Conservation (phyloP, 1,140 invertebrate genomes). For the Mercenaria mercenaria region DNA sequence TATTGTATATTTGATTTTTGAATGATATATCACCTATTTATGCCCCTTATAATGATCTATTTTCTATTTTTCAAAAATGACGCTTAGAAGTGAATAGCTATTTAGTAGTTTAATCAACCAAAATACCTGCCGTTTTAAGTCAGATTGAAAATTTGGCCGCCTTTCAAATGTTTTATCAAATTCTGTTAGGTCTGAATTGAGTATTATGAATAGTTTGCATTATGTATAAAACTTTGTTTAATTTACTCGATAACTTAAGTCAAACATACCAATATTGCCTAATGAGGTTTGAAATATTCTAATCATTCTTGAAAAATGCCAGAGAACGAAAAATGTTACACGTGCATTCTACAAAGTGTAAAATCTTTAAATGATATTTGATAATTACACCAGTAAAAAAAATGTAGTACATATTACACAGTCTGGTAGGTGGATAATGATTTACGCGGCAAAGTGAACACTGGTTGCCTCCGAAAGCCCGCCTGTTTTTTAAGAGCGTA, state of each 20-base stretch:
- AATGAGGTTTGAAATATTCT: slow-evolving; percentile 21
- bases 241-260: slow-evolving; percentile 34
- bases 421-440: background rate
- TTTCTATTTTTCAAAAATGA: slow-evolving; percentile 27
- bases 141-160: slow-evolving; percentile 27
- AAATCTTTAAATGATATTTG: no score
- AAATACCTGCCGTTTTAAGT: background rate
- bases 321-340: no score
- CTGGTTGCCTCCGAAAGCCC: background rate
- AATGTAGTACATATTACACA: no score
- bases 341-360: no score
- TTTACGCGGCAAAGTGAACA: background rate
- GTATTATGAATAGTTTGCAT: slow-evolving; percentile 31
- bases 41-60: background rate
- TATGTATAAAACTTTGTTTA: slow-evolving; percentile 40
- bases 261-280: slow-evolving; percentile 5
- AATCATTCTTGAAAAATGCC: no score
- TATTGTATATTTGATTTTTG: background rate
- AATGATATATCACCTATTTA: background rate
- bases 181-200: slow-evolving; percentile 22
- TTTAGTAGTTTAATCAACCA: background rate
- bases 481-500: background rate
- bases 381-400: no score
- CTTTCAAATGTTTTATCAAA: slow-evolving; percentile 21
- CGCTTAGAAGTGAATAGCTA: background rate